Evolutionary conservation across 2,797 vertebrate genomes (phyloP).

Genomic region (Macrochelys suwanniensis): DNA sequence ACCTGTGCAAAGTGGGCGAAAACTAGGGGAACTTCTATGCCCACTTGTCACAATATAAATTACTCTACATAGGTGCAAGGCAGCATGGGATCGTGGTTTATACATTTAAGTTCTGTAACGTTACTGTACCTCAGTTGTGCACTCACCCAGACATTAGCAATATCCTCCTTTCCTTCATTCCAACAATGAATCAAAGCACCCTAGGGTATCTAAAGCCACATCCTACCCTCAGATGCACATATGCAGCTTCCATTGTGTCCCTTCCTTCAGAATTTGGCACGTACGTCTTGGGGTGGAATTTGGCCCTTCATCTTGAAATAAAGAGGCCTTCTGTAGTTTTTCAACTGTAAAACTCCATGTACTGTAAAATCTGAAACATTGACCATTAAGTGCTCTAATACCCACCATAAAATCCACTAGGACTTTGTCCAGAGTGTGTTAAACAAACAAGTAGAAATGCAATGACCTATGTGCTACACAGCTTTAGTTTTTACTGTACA

Average conservation of each 20-base stretch:
- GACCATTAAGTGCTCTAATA: constrained; percentile 54
- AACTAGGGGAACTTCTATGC: not conserved
- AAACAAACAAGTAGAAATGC: constrained; percentile 63
- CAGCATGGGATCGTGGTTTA: not conserved
- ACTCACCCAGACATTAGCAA: not conserved
- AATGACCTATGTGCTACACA: constrained; percentile 48
- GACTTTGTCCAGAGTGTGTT: constrained; percentile 73
- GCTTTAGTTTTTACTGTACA: constrained; percentile 19
- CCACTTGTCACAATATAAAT: not conserved
- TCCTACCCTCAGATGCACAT: not conserved
- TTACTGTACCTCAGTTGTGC: not conserved
- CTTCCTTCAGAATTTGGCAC: not conserved
- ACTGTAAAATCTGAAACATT: constrained; percentile 49
- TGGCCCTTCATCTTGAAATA: constrained; percentile 14
- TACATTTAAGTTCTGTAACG: not conserved
- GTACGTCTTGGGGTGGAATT: constrained; percentile 2
- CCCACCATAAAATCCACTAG: constrained; percentile 23
- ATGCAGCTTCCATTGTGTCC: accelerated
- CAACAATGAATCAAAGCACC: not conserved
- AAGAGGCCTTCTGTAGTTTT: not conserved
- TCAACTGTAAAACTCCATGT: constrained; percentile 15
- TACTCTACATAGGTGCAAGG: not conserved
- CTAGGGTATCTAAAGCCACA: not conserved
- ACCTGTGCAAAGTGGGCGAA: not conserved
- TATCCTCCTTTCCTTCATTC: not conserved